Conservation (phyloP, 2,888 invertebrate genomes). For the Epiblema foenella region DNA sequence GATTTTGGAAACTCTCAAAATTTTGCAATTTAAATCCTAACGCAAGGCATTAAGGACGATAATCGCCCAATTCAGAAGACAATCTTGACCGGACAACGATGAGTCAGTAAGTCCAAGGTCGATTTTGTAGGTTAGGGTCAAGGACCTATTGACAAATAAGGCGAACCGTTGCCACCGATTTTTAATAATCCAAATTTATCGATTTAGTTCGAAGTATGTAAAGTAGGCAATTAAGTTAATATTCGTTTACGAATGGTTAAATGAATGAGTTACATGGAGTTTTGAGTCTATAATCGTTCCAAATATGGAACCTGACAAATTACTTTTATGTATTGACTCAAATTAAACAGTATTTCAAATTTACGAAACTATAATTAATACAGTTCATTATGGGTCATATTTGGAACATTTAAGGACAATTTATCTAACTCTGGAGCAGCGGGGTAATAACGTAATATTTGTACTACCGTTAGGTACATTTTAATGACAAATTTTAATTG, state of each 20-base stretch:
- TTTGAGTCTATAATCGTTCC: slow-evolving; percentile 3
- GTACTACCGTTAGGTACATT: no score
- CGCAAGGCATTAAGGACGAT: slow-evolving; percentile 4
- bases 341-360: background rate
- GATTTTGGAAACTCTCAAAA: background rate
- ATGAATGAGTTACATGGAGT: background rate
- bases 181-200: slow-evolving; percentile 22
- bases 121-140: slow-evolving; percentile 39
- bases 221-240: background rate
- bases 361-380: no score
- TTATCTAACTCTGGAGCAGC: no score
- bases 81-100: slow-evolving; percentile 46
- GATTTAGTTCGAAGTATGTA: slow-evolving; percentile 1
- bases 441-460: no score
- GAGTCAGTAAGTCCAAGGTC: slow-evolving; percentile 41
- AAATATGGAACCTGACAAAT: slow-evolving; percentile 10
- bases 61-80: slow-evolving; percentile 8
- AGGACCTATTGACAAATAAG: slow-evolving; percentile 41
- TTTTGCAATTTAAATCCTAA: slow-evolving; percentile 2
- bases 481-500: no score
- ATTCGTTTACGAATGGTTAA: slow-evolving; percentile 9
- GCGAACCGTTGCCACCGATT: background rate
- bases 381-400: no score
- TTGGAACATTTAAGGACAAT: no score
- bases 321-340: slow-evolving; percentile 4